Conservation (phyloP, 2,113 vertebrate genomes). For the Pavo muticus region DNA sequence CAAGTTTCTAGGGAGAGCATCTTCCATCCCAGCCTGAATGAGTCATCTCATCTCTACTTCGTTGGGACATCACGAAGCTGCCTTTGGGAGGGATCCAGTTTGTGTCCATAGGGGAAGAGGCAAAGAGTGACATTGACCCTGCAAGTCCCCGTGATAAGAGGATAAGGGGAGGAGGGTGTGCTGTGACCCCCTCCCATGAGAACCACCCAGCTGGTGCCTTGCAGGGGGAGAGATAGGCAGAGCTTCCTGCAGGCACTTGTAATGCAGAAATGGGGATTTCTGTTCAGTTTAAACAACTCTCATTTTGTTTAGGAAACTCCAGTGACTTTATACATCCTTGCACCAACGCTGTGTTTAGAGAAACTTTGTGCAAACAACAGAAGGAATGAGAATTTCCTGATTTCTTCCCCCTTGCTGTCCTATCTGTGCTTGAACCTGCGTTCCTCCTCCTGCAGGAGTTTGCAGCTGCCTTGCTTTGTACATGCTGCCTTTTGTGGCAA, state of each 20-base stretch:
- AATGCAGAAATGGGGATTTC: background rate
- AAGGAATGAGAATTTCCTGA: background rate
- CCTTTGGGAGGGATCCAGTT: background rate
- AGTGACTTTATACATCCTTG: background rate
- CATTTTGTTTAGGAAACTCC: background rate
- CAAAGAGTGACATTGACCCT: background rate
- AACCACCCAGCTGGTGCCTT: background rate
- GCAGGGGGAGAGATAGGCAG: background rate
- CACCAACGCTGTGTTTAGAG: background rate
- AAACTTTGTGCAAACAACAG: background rate
- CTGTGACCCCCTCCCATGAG: background rate
- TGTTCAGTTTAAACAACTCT: background rate
- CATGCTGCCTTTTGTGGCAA: background rate
- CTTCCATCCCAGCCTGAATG: background rate
- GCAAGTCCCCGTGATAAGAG: background rate
- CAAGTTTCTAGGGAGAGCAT: background rate
- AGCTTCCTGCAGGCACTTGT: background rate
- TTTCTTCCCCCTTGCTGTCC: background rate
- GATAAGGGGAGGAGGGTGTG: background rate
- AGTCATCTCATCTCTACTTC: background rate
- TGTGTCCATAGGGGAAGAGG: background rate
- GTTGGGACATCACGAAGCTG: background rate
- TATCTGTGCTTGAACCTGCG: fast-evolving
- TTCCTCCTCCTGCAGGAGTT: background rate
- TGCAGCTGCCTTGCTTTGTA: background rate